These are phyloP conservation scores for Pantherophis vulpinus DNA, from an alignment of 2,797 vertebrate genomes.

Conservation along the genomic window DNA sequence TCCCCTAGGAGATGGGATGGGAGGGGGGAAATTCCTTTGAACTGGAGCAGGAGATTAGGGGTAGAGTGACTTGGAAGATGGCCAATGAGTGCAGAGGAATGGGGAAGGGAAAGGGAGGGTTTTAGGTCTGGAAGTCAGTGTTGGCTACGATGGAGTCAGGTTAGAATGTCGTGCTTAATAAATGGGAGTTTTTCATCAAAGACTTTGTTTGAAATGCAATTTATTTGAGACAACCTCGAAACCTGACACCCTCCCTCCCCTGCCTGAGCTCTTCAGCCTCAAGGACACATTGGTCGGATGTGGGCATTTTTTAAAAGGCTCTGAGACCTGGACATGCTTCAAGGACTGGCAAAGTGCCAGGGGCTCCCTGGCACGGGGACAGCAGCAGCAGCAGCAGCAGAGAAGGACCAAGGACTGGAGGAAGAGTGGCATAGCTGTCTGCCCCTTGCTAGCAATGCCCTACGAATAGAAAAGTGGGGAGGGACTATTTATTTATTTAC, in stretches of 20 bases:
- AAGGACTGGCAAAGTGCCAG: conserved; percentile 13
- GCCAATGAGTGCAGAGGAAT: no score
- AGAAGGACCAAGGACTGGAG: conserved; percentile 17
- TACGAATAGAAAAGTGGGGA: neutral
- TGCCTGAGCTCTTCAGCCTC: conserved; percentile 1
- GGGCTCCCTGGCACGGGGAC: neutral
- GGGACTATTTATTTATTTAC: neutral
- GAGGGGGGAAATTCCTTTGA: no score
- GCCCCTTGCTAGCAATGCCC: neutral
- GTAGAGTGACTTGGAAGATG: no score
- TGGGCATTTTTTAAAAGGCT: neutral
- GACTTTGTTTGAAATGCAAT: no score
- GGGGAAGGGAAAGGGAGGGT: no score
- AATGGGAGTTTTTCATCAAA: no score
- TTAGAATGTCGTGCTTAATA: no score
- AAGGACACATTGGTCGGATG: conserved; percentile 13
- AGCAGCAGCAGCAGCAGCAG: conserved; percentile 19
- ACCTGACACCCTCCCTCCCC: neutral
- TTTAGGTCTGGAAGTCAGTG: no score
- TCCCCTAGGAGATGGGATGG: no score
- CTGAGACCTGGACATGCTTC: neutral
- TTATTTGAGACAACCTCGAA: no score
- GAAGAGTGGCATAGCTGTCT: neutral
- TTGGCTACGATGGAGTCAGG: no score
- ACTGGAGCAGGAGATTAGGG: no score